Percentiles rank a stretch among this genome's conserved stretches.
Conservation (phyloP, 2,888 invertebrate genomes). For the Notodonta ziczac region DNA sequence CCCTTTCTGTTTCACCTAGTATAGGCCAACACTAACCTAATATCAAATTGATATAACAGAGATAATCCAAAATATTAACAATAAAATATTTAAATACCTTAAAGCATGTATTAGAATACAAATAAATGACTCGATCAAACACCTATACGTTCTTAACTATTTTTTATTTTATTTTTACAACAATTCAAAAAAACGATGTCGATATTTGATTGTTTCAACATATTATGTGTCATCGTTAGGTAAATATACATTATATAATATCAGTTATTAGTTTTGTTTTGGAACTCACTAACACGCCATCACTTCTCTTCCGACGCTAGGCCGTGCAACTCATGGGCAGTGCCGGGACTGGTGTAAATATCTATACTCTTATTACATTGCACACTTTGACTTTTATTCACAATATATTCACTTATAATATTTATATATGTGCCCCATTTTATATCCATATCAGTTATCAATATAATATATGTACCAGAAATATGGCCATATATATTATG, state of each 20-base stretch:
- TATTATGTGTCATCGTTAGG: too few relatives aligned
- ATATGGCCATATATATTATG: too few relatives aligned
- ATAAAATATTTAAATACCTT: too few relatives aligned
- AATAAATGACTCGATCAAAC: conserved; percentile 3
- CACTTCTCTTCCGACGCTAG: conserved; percentile 85
- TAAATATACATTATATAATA: background rate
- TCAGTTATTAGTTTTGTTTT: conserved; percentile 9
- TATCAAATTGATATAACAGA: background rate
- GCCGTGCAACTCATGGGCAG: conserved; percentile 97
- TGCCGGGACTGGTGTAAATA: conserved; percentile 95
- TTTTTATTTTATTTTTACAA: too few relatives aligned
- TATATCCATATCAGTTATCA: background rate
- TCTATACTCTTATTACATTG: conserved; percentile 77
- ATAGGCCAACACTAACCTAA: background rate
- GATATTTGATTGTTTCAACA: too few relatives aligned
- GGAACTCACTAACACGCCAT: conserved; percentile 69
- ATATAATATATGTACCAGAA: too few relatives aligned
- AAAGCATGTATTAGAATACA: background rate
- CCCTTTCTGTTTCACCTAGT: too few relatives aligned
- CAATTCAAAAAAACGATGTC: too few relatives aligned
- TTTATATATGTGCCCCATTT: background rate
- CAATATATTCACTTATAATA: conserved; percentile 29
- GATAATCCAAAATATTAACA: too few relatives aligned
- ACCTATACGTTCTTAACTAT: too few relatives aligned
- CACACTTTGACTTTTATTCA: conserved; percentile 72